Conservation (phyloP, 2,113 vertebrate genomes). For the Anhinga rufa region DNA sequence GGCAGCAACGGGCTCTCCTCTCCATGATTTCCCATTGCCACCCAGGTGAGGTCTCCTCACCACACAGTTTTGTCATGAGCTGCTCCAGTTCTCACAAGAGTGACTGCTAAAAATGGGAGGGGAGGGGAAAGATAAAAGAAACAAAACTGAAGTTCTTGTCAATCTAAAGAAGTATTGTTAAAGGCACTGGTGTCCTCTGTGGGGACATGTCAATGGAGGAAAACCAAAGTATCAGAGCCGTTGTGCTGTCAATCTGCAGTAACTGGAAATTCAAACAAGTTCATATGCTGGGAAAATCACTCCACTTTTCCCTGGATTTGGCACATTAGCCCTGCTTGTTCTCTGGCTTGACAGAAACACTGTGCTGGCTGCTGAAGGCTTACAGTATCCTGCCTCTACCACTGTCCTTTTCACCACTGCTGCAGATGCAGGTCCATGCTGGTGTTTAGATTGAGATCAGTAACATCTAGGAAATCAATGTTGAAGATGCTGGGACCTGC, state of each 20-base stretch:
- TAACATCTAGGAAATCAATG: conserved; percentile 93
- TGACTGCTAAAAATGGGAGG: neutral
- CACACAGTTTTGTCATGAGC: neutral
- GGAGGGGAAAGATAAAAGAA: neutral
- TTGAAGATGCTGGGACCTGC: conserved; percentile 90
- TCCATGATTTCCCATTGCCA: neutral
- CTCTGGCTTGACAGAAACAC: neutral
- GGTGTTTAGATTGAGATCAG: conserved; percentile 91
- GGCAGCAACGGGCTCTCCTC: neutral
- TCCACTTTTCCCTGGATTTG: conserved; percentile 28
- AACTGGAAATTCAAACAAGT: neutral
- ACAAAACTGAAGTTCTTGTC: neutral
- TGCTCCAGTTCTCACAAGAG: conserved; percentile 35
- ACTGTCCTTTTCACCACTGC: conserved; percentile 83
- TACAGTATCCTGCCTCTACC: neutral
- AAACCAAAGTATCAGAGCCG: neutral
- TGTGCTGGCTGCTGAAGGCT: neutral
- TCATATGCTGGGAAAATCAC: neutral
- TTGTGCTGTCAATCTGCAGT: neutral
- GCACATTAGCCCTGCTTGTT: neutral
- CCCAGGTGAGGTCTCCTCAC: neutral
- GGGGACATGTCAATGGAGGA: neutral
- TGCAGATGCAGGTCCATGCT: conserved; percentile 96
- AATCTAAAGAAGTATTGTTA: neutral
- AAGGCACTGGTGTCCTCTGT: neutral